phyloP scores from a whole-genome alignment of 2,888 invertebrate genomes.

The Caenorhabditis zanzibari region DNA sequence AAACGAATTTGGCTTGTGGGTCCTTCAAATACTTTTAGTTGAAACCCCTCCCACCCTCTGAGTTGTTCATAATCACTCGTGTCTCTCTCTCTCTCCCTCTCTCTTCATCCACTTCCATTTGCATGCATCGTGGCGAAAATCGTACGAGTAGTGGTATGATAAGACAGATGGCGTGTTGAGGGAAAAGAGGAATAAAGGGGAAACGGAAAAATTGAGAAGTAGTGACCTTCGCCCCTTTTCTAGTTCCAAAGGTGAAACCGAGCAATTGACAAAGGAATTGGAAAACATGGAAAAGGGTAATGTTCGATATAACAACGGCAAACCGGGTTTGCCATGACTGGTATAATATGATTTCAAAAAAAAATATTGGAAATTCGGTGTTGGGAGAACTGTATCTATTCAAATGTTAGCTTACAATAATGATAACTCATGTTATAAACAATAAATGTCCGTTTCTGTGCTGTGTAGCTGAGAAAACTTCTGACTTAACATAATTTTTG shows the following conservation, averaged over 20 bases:
- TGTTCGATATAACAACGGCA: no score
- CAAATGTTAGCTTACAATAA: no score
- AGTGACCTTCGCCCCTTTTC: slow-evolving; percentile 30
- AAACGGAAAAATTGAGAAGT: not conserved
- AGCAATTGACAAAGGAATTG: not conserved
- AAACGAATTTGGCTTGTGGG: not conserved
- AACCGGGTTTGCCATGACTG: not conserved
- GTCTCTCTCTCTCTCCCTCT: not conserved
- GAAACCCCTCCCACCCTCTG: not conserved
- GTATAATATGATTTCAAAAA: no score
- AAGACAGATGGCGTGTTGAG: slow-evolving; percentile 51
- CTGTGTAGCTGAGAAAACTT: no score
- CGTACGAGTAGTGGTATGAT: slow-evolving; percentile 61
- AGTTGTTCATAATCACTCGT: slow-evolving; percentile 3
- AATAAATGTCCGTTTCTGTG: no score
- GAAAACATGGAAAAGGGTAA: not conserved
- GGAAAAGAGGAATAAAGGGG: not conserved
- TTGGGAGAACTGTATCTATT: no score
- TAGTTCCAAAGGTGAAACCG: slow-evolving; percentile 15
- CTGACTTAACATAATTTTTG: no score
- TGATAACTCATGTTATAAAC: no score
- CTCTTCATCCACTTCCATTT: not conserved
- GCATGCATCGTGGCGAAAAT: slow-evolving; percentile 7
- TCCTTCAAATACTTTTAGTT: slow-evolving; percentile 13
- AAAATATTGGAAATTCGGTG: not conserved